Evolutionary conservation across 1,140 invertebrate species (phyloP), one percentile per base, ranked within the genome.

Genomic region (Neodiprion virginianus): DNA sequence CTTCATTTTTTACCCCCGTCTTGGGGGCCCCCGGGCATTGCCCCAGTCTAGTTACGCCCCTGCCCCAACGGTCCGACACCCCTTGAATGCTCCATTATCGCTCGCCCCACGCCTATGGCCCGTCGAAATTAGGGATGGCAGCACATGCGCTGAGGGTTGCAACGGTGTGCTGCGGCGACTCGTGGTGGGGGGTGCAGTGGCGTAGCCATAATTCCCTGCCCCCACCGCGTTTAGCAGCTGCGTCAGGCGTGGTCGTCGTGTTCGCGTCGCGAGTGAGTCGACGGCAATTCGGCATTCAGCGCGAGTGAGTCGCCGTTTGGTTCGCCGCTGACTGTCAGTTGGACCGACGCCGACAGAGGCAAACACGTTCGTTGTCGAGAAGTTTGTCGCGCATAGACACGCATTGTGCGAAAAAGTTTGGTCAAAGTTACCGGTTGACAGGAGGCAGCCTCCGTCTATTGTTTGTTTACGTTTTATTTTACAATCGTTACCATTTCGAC

Each of bases 191-290:
- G 67, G 67, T 47, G 11, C 12, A 14, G 21, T 69, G 23, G 40
- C 23, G 11, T 14, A 21, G 61, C 61, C 1, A 65, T 14, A 1
- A 14, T 65, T 11, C 17, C 7, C 23, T 69, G 17, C 75, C 79
- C 76, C 73, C 77, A 79, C 77, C 74, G 14, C 40, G 3, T 11
- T 12, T 21, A 74, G 78, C 82, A 79, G 82, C 84, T 85, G 84
- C 82, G 80, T 82, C 85, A 86, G 84, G 84, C 85, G 84, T 85
- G 84, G 85, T 84, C 83, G 79, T 74, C 79, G 71, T 72, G 12
- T 23, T 48, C 61, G 73, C 66, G 14, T 28, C 40, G 53, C n/a
- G 71, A 48, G 71, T 23, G 21, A 53, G 47, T 74, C 50, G 72
- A 65, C 12, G 12, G 12, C 61, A 65, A 21, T 65, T 17, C 12